Conservation (phyloP, 2,113 vertebrate species). For the Cottus gobio region DNA sequence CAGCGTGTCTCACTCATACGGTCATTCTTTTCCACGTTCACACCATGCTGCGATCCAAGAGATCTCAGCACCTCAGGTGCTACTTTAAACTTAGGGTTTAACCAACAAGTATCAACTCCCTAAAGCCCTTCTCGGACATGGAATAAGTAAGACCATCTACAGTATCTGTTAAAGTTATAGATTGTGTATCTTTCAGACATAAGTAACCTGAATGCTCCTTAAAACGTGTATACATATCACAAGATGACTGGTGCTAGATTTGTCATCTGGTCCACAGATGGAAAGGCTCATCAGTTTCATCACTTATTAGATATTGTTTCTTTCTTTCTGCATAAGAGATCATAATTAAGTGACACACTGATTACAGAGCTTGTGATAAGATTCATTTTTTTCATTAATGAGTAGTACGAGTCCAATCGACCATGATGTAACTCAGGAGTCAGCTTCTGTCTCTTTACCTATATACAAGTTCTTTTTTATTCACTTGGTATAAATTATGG, state of each 20-base stretch:
- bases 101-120: background rate
- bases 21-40: background rate
- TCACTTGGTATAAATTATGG: slow-evolving; percentile 28
- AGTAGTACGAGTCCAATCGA: too few species aligned
- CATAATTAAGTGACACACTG: too few species aligned
- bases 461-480: slow-evolving; percentile 2
- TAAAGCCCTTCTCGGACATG: background rate
- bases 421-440: too few species aligned
- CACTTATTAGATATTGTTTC: too few species aligned
- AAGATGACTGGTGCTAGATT: too few species aligned
- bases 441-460: slow-evolving; percentile 12
- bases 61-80: background rate
- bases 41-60: too few species aligned
- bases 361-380: too few species aligned
- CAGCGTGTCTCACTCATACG: background rate
- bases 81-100: background rate
- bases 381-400: too few species aligned
- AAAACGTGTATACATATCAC: background rate
- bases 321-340: too few species aligned
- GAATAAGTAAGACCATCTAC: background rate
- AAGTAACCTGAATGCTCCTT: background rate
- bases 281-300: too few species aligned
- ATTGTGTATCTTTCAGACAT: background rate
- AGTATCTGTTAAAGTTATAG: background rate
- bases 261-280: too few species aligned